Base-by-base conservation (phyloP, 2,888 invertebrate genomes). In the Trichopoda pennipes region DNA sequence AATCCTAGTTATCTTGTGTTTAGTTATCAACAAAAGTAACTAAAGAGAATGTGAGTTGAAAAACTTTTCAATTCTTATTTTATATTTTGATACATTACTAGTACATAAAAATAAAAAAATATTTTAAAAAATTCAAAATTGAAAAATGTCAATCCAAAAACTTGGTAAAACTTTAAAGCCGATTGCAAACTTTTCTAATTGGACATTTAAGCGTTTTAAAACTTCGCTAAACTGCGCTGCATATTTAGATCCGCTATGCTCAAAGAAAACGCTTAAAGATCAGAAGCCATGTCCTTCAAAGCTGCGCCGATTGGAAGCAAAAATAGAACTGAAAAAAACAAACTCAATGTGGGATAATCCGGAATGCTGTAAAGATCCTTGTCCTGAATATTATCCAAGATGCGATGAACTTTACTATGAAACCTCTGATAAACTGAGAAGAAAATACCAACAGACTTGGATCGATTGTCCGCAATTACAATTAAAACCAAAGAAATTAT, bases 381-480 rank as follows among this genome's bases (percentile, higher is more conserved):
- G 86, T 28, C 84, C 84, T 10, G 86, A 86, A n/a, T 77, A 84
- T 16, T 21, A 69, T 6, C 80, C 87, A 0, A 86, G 87, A 0
- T 89, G 88, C 66, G 90, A 90, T 74, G 87, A 88, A 2, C 85
- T 89, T 12, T 89, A 89, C 55, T 90, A 89, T 17, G 85, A 87
- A 4, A 86, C 86, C 9, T 88, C 87, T 0, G 88, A 90, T 58
- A 89, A 90, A 77, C 84, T 86, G 0, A 88, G 85, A n/a, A 86
- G 88, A 1, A 85, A 81, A 47, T 90, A 90, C 69, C 88, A 87
- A 84, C 90, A 89, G 63, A 90, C 90, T 3, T 90, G 90, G 90
- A 85, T 88, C 0, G 80, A 86, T n/a, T 90, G 90, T 47, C 89
- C 90, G 0, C 83, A 87, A 0, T 56, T 84, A 17, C 14, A 76